A percentile compares a stretch with the other conserved stretches of the same genome.
Conservation (phyloP, 2,888 invertebrate genomes). For the Blastobasis lacticolella region DNA sequence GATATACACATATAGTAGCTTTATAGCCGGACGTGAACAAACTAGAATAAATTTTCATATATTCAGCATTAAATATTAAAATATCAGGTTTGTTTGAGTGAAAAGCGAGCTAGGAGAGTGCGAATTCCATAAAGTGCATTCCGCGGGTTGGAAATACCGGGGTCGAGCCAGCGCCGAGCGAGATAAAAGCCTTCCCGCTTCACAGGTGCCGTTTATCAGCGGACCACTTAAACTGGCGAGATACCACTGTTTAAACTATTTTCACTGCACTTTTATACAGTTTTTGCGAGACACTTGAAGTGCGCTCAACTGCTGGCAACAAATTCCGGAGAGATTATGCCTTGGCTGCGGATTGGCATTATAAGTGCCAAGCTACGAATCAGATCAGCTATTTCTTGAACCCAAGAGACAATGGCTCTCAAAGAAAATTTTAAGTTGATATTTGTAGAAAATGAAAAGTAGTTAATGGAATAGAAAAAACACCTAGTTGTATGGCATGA, state of each 20-base stretch:
- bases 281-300: slow-evolving; percentile 9
- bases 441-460: no score
- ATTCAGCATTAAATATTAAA: no score
- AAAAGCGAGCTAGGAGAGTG: not conserved
- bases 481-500: no score
- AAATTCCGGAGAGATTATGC: not conserved
- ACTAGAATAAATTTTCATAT: no score
- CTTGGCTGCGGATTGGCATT: not conserved
- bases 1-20: no score
- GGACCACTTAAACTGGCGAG: slow-evolving; percentile 29
- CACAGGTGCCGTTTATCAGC: slow-evolving; percentile 38
- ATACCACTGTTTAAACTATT: slow-evolving; percentile 22
- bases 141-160: slow-evolving; percentile 21
- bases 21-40: no score
- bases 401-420: no score
- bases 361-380: not conserved
- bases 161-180: slow-evolving; percentile 11
- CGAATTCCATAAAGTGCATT: slow-evolving; percentile 11
- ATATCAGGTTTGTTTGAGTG: no score
- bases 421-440: no score
- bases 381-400: not conserved
- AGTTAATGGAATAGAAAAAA: no score
- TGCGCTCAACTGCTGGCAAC: not conserved
- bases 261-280: slow-evolving; percentile 20
- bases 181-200: slow-evolving; percentile 34